phyloP scores from a whole-genome alignment of 2,797 vertebrate species.

The Uromys caudimaculatus region DNA sequence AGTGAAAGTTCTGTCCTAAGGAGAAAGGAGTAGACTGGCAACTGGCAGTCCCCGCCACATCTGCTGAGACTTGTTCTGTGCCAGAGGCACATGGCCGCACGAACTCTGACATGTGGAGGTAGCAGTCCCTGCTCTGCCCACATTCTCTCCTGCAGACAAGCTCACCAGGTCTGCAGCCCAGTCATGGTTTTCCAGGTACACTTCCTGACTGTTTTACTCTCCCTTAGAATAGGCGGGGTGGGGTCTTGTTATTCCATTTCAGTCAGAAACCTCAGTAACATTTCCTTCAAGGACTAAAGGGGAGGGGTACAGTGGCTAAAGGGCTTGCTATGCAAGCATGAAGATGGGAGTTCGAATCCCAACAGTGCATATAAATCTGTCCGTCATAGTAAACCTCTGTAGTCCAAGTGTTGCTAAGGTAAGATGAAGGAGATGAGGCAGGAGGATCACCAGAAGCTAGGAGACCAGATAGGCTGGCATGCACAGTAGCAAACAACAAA shows the following conservation, averaged over 20 bases:
- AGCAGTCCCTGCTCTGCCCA: not conserved
- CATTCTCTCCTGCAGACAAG: not conserved
- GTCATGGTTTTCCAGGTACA: not conserved
- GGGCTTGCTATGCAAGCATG: not conserved
- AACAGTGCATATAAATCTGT: not conserved
- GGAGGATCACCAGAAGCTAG: not conserved
- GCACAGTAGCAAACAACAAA: not conserved
- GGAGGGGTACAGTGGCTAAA: not conserved
- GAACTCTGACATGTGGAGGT: not conserved
- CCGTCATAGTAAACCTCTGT: not conserved
- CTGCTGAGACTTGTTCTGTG: not conserved
- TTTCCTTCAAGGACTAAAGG: not conserved
- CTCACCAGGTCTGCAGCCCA: not conserved
- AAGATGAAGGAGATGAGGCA: not conserved
- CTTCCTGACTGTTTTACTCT: not conserved
- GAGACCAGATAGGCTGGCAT: not conserved
- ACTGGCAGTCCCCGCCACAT: no score
- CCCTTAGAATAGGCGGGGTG: not conserved
- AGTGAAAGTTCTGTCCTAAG: not conserved
- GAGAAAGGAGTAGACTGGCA: not conserved
- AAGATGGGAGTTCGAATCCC: not conserved
- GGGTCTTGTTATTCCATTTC: not conserved
- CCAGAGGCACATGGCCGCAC: not conserved
- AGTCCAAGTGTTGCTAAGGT: not conserved
- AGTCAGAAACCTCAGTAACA: not conserved